phyloP scores from a whole-genome alignment of 2,888 invertebrate genomes.

The Meliscaeva auricollis region DNA sequence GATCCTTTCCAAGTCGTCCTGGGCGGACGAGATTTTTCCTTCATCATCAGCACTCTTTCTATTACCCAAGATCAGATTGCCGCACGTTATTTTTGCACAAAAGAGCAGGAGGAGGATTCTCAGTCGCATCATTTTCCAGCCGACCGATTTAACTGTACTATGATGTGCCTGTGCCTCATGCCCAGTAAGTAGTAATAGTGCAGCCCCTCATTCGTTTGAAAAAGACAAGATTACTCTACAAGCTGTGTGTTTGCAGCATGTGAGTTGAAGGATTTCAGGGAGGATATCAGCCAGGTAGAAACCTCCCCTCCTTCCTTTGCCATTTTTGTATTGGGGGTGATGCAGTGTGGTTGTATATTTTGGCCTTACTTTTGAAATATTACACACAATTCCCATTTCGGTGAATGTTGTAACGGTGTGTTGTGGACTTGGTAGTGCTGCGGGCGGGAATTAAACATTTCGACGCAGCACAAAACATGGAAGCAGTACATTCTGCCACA shows the following conservation, averaged over 20 bases:
- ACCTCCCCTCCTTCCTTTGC: background rate
- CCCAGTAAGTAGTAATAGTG: too few species aligned
- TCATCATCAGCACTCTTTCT: conserved; percentile 35
- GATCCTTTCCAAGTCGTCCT: conserved; percentile 45
- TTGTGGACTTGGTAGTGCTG: conserved; percentile 1
- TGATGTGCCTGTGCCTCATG: background rate
- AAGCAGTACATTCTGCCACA: background rate
- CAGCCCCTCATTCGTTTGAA: background rate
- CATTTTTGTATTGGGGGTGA: background rate
- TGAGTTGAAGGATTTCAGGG: conserved; percentile 49
- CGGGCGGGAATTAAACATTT: conserved; percentile 51
- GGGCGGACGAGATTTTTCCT: conserved; percentile 41
- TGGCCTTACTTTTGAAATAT: conserved; percentile 55
- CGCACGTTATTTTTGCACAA: conserved; percentile 7
- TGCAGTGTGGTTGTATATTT: conserved; percentile 25
- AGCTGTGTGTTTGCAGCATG: conserved; percentile 5
- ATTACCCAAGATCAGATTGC: conserved; percentile 49
- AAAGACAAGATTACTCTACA: conserved; percentile 45
- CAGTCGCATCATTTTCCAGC: conserved; percentile 53
- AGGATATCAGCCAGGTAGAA: conserved; percentile 35
- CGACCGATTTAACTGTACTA: conserved; percentile 14
- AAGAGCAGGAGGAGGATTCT: conserved; percentile 18
- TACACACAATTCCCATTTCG: conserved; percentile 62
- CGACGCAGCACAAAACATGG: conserved; percentile 41
- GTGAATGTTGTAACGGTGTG: conserved; percentile 34